Evolutionary conservation across 2,113 vertebrate species (phyloP), one percentile per base, ranked within the genome.

Genomic region (Perca fluviatilis): DNA sequence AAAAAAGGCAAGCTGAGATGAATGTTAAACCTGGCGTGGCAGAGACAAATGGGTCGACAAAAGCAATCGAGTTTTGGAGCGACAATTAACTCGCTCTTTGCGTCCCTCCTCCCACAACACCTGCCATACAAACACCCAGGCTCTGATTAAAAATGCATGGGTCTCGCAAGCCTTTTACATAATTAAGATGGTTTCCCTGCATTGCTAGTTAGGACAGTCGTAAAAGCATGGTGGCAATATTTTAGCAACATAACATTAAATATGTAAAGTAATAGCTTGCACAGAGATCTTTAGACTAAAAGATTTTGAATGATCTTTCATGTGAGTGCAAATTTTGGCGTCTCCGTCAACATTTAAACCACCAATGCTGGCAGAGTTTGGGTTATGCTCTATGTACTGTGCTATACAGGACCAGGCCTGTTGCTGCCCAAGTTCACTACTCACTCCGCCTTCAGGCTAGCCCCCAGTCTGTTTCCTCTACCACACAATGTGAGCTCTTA

Each of bases 111-210:
- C 79, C 82, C 68, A 77, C 43, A 10, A 79, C 84, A 82, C 86
- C 90, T 92, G 93, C 83, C 74, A 50, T 23, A 53, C 75, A 68
- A 82, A 58, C 47, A 79, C 15, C 6, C 65, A 64, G 69, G 23
- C 85, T 63, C 72, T 82, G 77, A 89, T 94, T 90, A 86, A 90
- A 92, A 89, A 90, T 86, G 79, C 74, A 92, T 84, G 51, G 27
- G 2, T 72, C 83, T 79, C 80, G 40, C 80, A 79, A 64, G 73
- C 74, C 74, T 82, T 81, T 85, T 80, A 75, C 68, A 88, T 87
- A 80, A 90, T 87, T 79, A 88, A 79, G 49, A 63, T 66, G 72
- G 67, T 77, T 87, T 70, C 78, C 75, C 77, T 64, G 84, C 80
- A 69, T 86, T 70, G 64, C 46, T 61, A 6, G 23, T 50, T 60